Evolutionary conservation across 2,113 vertebrate species (phyloP).

Genomic region (Guaruba guarouba): DNA sequence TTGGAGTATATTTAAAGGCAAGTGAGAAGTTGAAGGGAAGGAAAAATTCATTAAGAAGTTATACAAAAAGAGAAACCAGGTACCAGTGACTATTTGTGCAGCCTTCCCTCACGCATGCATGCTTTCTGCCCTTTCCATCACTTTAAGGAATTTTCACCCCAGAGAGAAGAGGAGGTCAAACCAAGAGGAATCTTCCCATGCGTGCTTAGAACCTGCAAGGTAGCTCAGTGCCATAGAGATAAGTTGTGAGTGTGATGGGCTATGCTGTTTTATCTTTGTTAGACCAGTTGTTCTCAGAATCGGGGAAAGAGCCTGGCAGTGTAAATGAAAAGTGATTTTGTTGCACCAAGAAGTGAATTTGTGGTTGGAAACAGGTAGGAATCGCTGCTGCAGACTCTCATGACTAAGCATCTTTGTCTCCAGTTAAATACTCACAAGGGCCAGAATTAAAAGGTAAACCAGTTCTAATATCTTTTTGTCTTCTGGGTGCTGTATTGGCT

Average conservation of each 20-base stretch:
- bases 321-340: neutral
- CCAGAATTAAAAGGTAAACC: neutral
- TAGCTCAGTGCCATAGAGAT: neutral
- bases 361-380: neutral
- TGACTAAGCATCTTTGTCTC: neutral
- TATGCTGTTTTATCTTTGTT: neutral
- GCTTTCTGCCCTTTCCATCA: neutral
- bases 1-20: neutral
- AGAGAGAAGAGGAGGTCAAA: neutral
- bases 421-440: neutral
- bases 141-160: neutral
- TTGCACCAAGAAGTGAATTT: neutral
- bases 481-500: neutral
- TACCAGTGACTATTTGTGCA: neutral
- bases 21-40: neutral
- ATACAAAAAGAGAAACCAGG: neutral
- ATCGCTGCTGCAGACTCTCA: neutral
- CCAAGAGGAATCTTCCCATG: neutral
- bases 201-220: neutral
- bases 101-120: rapidly evolving
- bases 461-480: neutral
- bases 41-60: neutral
- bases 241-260: neutral
- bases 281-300: neutral
- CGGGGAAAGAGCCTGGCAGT: neutral